Evolutionary conservation across 1,140 invertebrate species (phyloP).

Genomic region (Drosophila willistoni): DNA sequence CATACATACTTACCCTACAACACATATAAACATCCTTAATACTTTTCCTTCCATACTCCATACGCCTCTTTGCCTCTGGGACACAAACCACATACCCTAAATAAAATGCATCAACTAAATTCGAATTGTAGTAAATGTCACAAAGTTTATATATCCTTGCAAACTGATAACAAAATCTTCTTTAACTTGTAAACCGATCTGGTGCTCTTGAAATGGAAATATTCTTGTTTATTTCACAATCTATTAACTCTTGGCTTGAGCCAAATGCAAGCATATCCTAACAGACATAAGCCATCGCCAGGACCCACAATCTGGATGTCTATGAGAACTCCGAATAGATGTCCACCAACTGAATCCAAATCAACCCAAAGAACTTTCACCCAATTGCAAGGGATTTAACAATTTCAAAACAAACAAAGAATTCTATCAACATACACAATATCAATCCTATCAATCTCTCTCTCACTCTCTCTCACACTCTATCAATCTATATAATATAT

Average conservation of each 20-base stretch:
- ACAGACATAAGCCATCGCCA: too few species aligned
- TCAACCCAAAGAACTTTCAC: too few species aligned
- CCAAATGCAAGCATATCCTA: too few species aligned
- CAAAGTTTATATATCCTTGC: neutral
- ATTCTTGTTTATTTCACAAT: too few species aligned
- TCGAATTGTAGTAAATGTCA: slow-evolving; percentile 12
- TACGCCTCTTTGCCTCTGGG: neutral
- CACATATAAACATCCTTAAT: too few species aligned
- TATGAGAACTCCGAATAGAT: too few species aligned
- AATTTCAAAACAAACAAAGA: neutral
- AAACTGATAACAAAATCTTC: neutral
- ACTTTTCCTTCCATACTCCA: neutral
- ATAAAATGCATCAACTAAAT: slow-evolving; percentile 16
- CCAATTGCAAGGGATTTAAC: too few species aligned
- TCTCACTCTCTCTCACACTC: slow-evolving; percentile 2
- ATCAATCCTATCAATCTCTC: slow-evolving; percentile 3
- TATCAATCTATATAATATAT: slow-evolving; percentile 19
- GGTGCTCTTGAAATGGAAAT: too few species aligned
- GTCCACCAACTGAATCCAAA: too few species aligned
- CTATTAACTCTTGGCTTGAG: too few species aligned
- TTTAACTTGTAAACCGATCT: too few species aligned
- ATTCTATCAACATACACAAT: neutral
- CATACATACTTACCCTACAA: neutral
- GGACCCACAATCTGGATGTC: too few species aligned
- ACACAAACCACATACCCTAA: slow-evolving; percentile 10